A percentile compares a stretch with the other conserved stretches of the same genome.
phyloP scores from a whole-genome alignment of 2,113 vertebrate genomes.

The Malurus melanocephalus region DNA sequence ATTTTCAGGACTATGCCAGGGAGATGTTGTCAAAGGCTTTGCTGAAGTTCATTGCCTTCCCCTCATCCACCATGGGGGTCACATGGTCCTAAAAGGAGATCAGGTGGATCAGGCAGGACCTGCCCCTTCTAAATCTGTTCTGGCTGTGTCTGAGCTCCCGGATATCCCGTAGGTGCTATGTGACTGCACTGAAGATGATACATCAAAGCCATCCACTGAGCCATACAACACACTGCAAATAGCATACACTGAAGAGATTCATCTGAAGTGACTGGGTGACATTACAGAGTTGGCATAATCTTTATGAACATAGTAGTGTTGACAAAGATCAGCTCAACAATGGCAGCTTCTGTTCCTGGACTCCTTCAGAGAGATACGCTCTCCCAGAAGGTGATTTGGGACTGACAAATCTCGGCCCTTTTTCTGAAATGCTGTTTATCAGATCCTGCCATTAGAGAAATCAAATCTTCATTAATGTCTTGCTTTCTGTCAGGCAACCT shows the following conservation, averaged over 20 bases:
- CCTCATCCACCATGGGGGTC: not conserved
- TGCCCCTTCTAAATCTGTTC: not conserved
- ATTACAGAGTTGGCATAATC: not conserved
- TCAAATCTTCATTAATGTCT: not conserved
- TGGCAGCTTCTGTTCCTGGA: not conserved
- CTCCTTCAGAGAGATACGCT: not conserved
- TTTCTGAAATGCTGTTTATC: not conserved
- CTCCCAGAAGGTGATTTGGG: not conserved
- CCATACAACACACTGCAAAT: not conserved
- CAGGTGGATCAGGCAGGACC: not conserved
- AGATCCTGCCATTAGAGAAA: not conserved
- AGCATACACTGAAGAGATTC: not conserved
- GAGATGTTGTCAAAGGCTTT: not conserved
- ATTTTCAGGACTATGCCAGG: not conserved
- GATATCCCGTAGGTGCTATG: not conserved
- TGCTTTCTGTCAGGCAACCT: not conserved
- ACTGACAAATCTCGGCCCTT: not conserved
- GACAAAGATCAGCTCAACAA: not conserved
- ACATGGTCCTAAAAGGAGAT: not conserved
- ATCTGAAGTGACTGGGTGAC: not conserved
- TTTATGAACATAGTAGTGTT: not conserved
- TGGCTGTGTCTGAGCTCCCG: not conserved
- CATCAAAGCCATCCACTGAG: accelerated
- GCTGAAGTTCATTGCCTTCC: not conserved
- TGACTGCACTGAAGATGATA: not conserved